A percentile compares a stretch with the other conserved stretches of the same genome.
These are phyloP conservation scores for Marasmarcha lunaedactyla DNA, from an alignment of 2,888 invertebrate species.

Conservation along the genomic window DNA sequence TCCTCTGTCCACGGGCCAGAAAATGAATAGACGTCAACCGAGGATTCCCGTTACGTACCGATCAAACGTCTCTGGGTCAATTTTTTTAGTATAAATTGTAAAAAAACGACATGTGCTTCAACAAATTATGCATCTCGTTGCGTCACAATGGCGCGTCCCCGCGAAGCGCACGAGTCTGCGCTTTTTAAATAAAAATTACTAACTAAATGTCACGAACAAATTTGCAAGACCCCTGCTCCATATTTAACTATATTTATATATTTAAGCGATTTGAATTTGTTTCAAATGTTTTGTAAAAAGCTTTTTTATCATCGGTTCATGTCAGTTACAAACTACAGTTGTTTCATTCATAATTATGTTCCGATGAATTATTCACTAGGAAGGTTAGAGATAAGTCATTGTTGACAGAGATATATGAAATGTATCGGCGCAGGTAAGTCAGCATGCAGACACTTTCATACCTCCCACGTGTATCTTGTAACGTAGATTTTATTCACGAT, in stretches of 20 bases:
- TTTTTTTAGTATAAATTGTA: slow-evolving; percentile 23
- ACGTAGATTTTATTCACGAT: slow-evolving; percentile 33
- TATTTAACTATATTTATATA: too few relatives aligned
- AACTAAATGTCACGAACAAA: background rate
- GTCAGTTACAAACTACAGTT: too few relatives aligned
- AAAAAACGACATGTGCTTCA: slow-evolving; percentile 63
- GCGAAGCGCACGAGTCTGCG: slow-evolving; percentile 40
- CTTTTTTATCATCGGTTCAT: too few relatives aligned
- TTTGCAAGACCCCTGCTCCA: background rate
- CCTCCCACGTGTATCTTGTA: slow-evolving; percentile 12
- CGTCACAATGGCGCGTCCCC: slow-evolving; percentile 47
- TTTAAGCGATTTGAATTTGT: too few relatives aligned
- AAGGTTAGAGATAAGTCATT: too few relatives aligned
- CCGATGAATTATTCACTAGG: too few relatives aligned
- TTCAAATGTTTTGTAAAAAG: slow-evolving; percentile 14
- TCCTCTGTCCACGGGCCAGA: slow-evolving; percentile 57
- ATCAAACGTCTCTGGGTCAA: slow-evolving; percentile 53
- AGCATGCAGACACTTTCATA: background rate
- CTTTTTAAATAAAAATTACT: slow-evolving; percentile 39
- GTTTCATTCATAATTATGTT: too few relatives aligned
- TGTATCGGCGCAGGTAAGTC: too few relatives aligned
- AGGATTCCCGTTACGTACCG: slow-evolving; percentile 44
- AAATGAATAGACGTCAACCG: slow-evolving; percentile 49
- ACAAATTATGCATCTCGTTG: slow-evolving; percentile 65
- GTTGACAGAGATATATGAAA: too few relatives aligned